Evolutionary conservation across 2,888 invertebrate genomes (phyloP).

Genomic region (Polietes domitor): DNA sequence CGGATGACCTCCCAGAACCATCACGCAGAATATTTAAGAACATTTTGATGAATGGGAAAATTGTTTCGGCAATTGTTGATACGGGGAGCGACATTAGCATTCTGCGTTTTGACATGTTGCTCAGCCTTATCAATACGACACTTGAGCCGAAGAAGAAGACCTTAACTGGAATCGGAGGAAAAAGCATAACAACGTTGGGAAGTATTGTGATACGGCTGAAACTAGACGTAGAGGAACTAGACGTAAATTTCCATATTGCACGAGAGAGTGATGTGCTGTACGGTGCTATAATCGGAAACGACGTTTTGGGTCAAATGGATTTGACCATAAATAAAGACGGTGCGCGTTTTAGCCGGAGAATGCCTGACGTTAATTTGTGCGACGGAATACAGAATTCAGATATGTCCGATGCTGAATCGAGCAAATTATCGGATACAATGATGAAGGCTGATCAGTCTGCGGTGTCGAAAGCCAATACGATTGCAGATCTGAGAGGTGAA

Average conservation of each 20-base stretch:
- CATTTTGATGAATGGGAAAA: not conserved
- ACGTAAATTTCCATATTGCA: not conserved
- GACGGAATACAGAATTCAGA: too few species aligned
- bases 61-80: not conserved
- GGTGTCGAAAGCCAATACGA: too few species aligned
- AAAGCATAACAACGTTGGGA: conserved; percentile 31
- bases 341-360: too few species aligned
- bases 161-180: conserved; percentile 50
- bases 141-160: conserved; percentile 37
- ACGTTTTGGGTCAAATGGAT: too few species aligned
- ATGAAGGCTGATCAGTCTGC: too few species aligned
- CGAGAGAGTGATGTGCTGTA: too few species aligned
- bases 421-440: too few species aligned
- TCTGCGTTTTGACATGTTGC: conserved; percentile 48
- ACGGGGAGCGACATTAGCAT: conserved; percentile 56
- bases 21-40: conserved; percentile 30
- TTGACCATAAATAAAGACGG: too few species aligned
- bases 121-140: conserved; percentile 38
- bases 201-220: not conserved
- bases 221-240: not conserved
- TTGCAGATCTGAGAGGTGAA: too few species aligned
- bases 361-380: too few species aligned
- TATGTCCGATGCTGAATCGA: too few species aligned
- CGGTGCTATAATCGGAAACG: too few species aligned
- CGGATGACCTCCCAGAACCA: not conserved